Evolutionary conservation across 2,888 invertebrate species (phyloP), one percentile per base, ranked within the genome.

Genomic region (Synergus umbraculus): DNA sequence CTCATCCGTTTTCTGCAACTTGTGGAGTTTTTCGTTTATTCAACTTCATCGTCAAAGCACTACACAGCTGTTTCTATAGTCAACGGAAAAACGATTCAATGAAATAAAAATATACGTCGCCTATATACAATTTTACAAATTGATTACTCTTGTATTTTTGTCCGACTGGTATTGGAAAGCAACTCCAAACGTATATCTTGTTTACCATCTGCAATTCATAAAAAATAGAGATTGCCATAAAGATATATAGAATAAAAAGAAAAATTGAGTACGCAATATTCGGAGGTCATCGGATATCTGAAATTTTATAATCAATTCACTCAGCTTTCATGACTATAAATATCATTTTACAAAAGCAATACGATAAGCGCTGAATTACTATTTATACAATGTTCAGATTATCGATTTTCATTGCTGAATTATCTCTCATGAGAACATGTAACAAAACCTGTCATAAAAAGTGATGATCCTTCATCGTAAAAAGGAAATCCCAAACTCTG

Each of bases 381-480:
- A 37, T 37, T 37, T 37, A 37, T 37, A 37, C 5, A 54, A 5
- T n/a, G n/a, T 54, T n/a, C 15, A n/a, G 1, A 15, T 54, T 54
- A 54, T n/a, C 4, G 49, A 54, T 10, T 54, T 54, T n/a, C 15
- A 2, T n/a, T 54, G 5, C n/a, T 54, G 15, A 54, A 54, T 29
- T 29, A 29, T 54, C 15, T 54, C 1, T 7, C 49, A 5, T n/a
- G n/a, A 54, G n/a, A 54, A n/a, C 13, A 54, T 54, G 7, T 54
- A 10, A 54, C 15, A 54, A 54, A n/a, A 54, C 5, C 83, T 83
- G 79, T 83, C 82, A 83, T 86, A 85, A 86, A 85, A 86, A 86
- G 78, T 84, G 83, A 83, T 82, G 81, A 80, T 67, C 67, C 63
- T 58, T 60, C 78, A 5, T 80, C 85, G 82, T 82, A 83, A 86